Base-by-base conservation (phyloP, 2,888 invertebrate species). In the Xylota segnis region DNA sequence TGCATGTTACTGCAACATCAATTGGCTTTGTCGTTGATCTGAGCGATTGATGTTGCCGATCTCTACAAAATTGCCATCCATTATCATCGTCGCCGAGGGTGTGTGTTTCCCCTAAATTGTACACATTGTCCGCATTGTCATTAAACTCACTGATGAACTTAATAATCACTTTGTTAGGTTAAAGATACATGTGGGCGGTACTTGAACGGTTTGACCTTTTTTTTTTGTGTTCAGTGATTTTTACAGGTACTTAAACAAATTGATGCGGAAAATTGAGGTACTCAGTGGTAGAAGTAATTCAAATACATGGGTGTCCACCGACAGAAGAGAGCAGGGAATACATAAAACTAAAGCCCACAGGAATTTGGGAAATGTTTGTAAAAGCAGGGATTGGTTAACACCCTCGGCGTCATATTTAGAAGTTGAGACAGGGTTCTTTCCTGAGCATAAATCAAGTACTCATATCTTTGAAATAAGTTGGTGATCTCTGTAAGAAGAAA, bases 11-110 rank as follows among this genome's bases (percentile, higher is more conserved):
- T 59, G 50, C 4, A 40, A 9, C 37, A 37, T 59, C 63, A 63
- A 54, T 52, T 74, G 74, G 29, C 63, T 45, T 40, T 45, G 65
- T 23, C 65, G 75, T 47, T 47, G 58, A 75, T 66, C 65, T n/a
- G 16, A 1, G 27, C 71, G 52, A 77, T 83, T 83, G 83, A 83
- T 66, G 71, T 66, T 45, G 70, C 70, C 77, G 76, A 70, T 83
- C 71, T 65, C 32, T 40, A 65, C 71, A 77, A 23, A 83, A 83
- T 66, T 71, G 77, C 77, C 71, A 65, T 58, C 70, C 16, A 79
- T 79, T 72, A 65, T 65, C 45, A 40, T 59, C 58, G 43, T 29
- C 50, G 70, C 34, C 58, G 45, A 72, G 77, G 77, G 71, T 77
- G 59, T 77, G 65, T 76, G 63, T 71, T 61, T n/a, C 50, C 47